Evolutionary conservation across 2,113 vertebrate genomes (phyloP), one percentile per base, ranked within the genome.

Genomic region (Barbus barbus): DNA sequence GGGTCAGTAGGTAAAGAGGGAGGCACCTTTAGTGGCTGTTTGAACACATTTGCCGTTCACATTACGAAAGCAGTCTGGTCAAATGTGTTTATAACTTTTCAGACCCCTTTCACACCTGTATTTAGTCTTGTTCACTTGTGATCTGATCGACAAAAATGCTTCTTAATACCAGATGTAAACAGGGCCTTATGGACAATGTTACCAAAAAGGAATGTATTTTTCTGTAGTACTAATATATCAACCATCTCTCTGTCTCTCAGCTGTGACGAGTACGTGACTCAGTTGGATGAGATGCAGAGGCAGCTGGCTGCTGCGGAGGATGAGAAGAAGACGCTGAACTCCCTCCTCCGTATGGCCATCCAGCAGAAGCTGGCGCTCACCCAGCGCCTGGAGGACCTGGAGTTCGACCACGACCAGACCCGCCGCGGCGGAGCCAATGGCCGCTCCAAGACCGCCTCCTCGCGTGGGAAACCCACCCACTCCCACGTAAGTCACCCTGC

Each of bases 251-350:
- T 38, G 46, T 81, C 6, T 5, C 83, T 89, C 31, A 99, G 97
- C 61, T 99, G 98, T 44, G 98, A 99, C 1, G 98, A 99, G 26
- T 99, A 99, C 1, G 97, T 99, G 85, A 97, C 95, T 0, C 98
- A 99, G 93, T 91, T 99, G 91, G 98, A 99, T 1, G 97, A 96
- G 91, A 99, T 99, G 98, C 98, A 99, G 94, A 92, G 97, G 87
- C 98, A 99, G 90, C 95, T 99, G 26, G 95, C 97, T 0, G 98
- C 97, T 0, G 97, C 98, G 0, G 98, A 99, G 93, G 98, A 99
- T 0, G 98, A 99, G 92, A 99, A 99, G 96, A 99, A 99, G 93
- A 99, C 98, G 0, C 94, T 99, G 61, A 99, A 99, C 91, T 98
- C 97, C 0, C 92, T 99, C 89, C 95, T 99, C 69, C 96, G 98